phyloP scores from a whole-genome alignment of 2,113 vertebrate species.

The Alethe diademata region DNA sequence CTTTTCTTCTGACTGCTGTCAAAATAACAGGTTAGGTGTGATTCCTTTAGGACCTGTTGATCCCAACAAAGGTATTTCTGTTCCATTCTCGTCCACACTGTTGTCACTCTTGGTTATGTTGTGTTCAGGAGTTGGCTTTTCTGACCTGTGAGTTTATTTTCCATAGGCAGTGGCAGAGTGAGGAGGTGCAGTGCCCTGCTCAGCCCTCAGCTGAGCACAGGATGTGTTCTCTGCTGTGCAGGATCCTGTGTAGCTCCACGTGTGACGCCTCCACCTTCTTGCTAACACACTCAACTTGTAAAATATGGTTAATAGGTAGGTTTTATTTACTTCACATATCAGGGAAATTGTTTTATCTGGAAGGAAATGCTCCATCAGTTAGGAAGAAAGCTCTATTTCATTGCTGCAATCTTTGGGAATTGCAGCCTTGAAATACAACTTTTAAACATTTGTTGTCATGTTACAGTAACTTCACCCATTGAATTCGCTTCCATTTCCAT shows the following conservation, averaged over 20 bases:
- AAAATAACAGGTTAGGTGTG: background rate
- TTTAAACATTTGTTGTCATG: conserved; percentile 32
- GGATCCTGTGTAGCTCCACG: background rate
- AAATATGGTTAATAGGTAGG: conserved; percentile 19
- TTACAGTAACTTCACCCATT: conserved; percentile 28
- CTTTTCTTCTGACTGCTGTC: background rate
- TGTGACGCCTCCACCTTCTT: background rate
- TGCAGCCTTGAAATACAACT: conserved; percentile 17
- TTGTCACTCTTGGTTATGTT: background rate
- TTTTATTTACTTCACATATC: conserved; percentile 47
- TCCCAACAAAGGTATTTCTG: background rate
- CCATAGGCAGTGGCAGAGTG: background rate
- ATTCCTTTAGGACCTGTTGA: conserved; percentile 28
- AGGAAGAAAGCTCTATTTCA: conserved; percentile 16
- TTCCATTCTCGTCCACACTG: background rate
- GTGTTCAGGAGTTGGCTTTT: background rate
- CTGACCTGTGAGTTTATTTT: background rate
- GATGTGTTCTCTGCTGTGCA: background rate
- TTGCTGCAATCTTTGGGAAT: conserved; percentile 29
- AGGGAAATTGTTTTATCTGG: conserved; percentile 35
- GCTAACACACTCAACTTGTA: background rate
- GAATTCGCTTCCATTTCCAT: background rate
- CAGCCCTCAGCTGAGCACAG: background rate
- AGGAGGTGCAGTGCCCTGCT: background rate
- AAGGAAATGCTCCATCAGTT: conserved; percentile 38